Conservation (phyloP, 2,888 invertebrate genomes). For the Eupsilia transversa region DNA sequence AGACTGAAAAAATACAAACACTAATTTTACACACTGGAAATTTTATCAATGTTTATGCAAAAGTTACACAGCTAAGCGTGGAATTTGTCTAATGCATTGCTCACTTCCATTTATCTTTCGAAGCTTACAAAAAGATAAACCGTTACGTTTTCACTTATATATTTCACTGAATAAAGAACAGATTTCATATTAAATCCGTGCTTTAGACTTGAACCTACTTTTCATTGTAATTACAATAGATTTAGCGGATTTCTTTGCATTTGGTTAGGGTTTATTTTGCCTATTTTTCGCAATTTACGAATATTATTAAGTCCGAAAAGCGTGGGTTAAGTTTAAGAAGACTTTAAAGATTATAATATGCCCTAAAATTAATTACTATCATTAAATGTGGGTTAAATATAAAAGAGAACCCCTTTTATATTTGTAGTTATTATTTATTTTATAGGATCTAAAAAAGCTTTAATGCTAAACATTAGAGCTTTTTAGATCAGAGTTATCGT, state of each 20-base stretch:
- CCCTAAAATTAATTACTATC: conserved; percentile 43
- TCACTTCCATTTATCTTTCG: conserved; percentile 27
- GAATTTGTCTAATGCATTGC: conserved; percentile 12
- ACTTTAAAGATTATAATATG: conserved; percentile 4
- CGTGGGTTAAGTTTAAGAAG: not conserved
- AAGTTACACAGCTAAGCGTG: not conserved
- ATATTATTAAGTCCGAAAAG: not conserved
- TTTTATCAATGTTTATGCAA: not conserved
- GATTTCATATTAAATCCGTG: conserved; percentile 32
- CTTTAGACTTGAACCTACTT: conserved; percentile 30
- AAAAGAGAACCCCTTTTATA: conserved; percentile 30
- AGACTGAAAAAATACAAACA: not conserved
- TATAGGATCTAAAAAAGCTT: conserved; percentile 23
- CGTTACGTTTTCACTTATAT: conserved; percentile 11
- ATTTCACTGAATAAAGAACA: conserved; percentile 13
- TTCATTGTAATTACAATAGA: conserved; percentile 7
- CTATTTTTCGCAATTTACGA: not conserved
- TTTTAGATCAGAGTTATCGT: conserved; percentile 16
- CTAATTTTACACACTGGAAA: not conserved
- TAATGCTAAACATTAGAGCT: not conserved
- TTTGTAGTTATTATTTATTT: conserved; percentile 38
- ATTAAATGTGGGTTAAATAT: conserved; percentile 26
- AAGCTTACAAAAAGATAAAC: conserved; percentile 7
- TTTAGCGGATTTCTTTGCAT: not conserved
- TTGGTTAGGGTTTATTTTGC: not conserved